Evolutionary conservation across 2,113 vertebrate species (phyloP).

Genomic region (Hemibagrus wyckioides): DNA sequence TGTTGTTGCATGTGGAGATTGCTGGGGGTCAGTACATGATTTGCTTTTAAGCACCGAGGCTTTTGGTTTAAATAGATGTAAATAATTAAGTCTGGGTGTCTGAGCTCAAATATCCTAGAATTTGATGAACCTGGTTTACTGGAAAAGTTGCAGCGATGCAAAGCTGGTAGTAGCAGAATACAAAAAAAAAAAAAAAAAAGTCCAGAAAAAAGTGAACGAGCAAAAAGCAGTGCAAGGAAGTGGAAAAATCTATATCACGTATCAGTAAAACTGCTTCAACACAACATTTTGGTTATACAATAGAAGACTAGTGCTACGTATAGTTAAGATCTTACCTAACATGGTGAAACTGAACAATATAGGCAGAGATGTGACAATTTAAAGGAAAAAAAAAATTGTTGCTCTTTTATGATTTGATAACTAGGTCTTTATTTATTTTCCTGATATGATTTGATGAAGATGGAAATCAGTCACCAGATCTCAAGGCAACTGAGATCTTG

Average conservation of each 20-base stretch:
- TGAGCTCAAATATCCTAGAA: not conserved
- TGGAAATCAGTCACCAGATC: no score
- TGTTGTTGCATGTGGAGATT: not conserved
- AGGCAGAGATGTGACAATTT: not conserved
- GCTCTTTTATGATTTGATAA: no score
- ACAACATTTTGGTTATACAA: not conserved
- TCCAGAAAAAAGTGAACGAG: not conserved
- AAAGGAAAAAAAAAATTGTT: no score
- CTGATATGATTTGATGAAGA: no score
- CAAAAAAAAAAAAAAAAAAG: not conserved
- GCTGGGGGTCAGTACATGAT: not conserved
- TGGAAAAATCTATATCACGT: not conserved
- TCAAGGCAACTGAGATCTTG: no score
- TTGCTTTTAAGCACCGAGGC: not conserved
- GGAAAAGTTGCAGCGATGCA: not conserved
- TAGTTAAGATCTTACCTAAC: not conserved
- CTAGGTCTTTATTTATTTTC: no score
- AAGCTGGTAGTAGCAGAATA: not conserved
- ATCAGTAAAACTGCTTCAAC: not conserved
- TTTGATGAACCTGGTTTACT: not conserved
- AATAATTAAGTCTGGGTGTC: conserved; percentile 26
- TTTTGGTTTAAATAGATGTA: not conserved
- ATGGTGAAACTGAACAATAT: not conserved
- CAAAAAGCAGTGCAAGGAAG: not conserved
- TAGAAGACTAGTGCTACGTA: not conserved